Percentiles rank a stretch among this genome's conserved stretches.
Evolutionary conservation across 2,113 vertebrate genomes (phyloP).

Genomic region (Rhea americana): DNA sequence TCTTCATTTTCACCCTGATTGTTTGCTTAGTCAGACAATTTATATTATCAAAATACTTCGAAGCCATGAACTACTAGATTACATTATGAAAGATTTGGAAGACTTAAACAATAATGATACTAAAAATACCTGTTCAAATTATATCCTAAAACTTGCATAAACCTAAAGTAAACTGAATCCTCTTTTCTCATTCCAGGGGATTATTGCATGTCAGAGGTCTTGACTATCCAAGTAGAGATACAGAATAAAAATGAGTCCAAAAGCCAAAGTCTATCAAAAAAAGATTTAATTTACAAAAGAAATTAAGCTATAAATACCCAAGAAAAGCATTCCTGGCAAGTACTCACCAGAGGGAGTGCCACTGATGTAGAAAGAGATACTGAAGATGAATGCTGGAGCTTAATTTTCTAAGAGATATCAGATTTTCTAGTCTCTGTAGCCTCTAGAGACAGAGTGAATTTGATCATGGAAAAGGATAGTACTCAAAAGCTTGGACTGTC

Average conservation of each 20-base stretch:
- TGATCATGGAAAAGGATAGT: background rate
- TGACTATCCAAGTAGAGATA: slow-evolving; percentile 31
- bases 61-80: background rate
- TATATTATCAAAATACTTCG: background rate
- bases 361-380: slow-evolving; percentile 52
- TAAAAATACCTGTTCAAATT: background rate
- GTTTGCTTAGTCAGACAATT: background rate
- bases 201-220: slow-evolving; percentile 26
- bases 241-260: slow-evolving; percentile 36
- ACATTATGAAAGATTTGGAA: background rate
- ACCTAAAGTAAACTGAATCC: background rate
- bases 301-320: slow-evolving; percentile 56
- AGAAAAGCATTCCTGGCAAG: slow-evolving; percentile 46
- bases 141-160: background rate
- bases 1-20: background rate
- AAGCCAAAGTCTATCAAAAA: slow-evolving; percentile 49
- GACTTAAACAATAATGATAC: background rate
- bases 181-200: slow-evolving; percentile 10
- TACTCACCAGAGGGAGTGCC: slow-evolving; percentile 33
- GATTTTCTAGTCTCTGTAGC: slow-evolving; percentile 29
- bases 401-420: slow-evolving; percentile 51
- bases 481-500: slow-evolving; percentile 3
- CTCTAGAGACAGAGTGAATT: slow-evolving; percentile 34
- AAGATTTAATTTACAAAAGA: slow-evolving; percentile 17
- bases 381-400: slow-evolving; percentile 32